phyloP scores from a whole-genome alignment of 2,888 invertebrate genomes.

The Apamea epomidion region DNA sequence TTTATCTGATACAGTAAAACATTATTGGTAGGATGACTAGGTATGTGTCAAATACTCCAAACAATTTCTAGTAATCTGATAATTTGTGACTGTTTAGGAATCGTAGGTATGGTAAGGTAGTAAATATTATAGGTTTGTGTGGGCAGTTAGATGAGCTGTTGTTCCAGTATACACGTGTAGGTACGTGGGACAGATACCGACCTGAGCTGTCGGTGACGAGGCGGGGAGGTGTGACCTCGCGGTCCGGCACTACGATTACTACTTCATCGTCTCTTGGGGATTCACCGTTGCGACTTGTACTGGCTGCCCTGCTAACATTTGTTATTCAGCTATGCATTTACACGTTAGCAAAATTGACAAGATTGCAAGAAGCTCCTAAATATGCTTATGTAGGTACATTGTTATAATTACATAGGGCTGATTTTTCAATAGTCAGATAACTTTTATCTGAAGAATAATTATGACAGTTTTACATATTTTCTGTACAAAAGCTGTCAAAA shows the following conservation, averaged over 20 bases:
- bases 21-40: neutral
- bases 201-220: slow-evolving; percentile 92
- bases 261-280: slow-evolving; percentile 87
- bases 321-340: slow-evolving; percentile 50
- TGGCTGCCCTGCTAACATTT: slow-evolving; percentile 81
- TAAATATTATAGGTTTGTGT: slow-evolving; percentile 17
- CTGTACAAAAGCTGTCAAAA: neutral
- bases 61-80: slow-evolving; percentile 32
- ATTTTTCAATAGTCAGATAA: neutral
- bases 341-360: slow-evolving; percentile 25
- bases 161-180: slow-evolving; percentile 19
- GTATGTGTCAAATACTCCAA: slow-evolving; percentile 37
- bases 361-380: slow-evolving; percentile 23
- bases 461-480: neutral
- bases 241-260: slow-evolving; percentile 87
- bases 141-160: slow-evolving; percentile 23
- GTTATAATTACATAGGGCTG: neutral
- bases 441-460: neutral
- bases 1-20: neutral
- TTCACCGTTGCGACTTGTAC: slow-evolving; percentile 82
- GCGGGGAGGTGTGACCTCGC: slow-evolving; percentile 89
- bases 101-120: slow-evolving; percentile 3
- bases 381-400: slow-evolving; percentile 7
- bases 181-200: slow-evolving; percentile 74
- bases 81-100: slow-evolving; percentile 15